phyloP scores from a whole-genome alignment of 2,888 invertebrate genomes.

The Drosophila falleni region DNA sequence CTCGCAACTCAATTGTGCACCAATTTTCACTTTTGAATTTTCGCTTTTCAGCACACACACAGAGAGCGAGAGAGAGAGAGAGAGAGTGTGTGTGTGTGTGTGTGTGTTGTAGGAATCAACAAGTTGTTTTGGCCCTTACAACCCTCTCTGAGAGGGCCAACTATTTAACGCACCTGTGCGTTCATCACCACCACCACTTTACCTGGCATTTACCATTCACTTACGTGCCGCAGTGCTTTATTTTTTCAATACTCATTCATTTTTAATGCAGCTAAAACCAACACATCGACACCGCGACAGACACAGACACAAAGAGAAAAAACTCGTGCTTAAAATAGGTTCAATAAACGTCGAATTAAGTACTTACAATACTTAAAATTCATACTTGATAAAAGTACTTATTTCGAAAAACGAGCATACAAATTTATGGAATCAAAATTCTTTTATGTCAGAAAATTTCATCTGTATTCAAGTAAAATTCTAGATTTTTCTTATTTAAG shows the following conservation, averaged over 20 bases:
- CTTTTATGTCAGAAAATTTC: too few relatives aligned
- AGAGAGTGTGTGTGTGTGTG: too few relatives aligned
- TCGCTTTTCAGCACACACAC: background rate
- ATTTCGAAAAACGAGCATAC: too few relatives aligned
- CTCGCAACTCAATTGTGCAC: slow-evolving; percentile 27
- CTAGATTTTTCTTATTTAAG: too few relatives aligned
- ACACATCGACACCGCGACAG: background rate
- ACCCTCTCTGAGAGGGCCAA: slow-evolving; percentile 12
- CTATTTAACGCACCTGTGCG: slow-evolving; percentile 42
- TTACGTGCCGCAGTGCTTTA: slow-evolving; percentile 47
- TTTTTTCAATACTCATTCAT: slow-evolving; percentile 57
- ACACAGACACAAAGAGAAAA: background rate
- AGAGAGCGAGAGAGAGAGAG: background rate
- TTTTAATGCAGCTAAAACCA: slow-evolving; percentile 53
- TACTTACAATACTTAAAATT: too few relatives aligned
- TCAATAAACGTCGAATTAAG: too few relatives aligned
- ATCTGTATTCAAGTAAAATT: too few relatives aligned
- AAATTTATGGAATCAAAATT: too few relatives aligned
- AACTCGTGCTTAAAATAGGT: background rate
- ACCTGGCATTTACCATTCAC: slow-evolving; percentile 3
- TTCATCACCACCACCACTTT: background rate
- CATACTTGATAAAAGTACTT: too few relatives aligned
- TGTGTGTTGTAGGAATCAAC: slow-evolving; percentile 30
- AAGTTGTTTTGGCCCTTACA: slow-evolving; percentile 28
- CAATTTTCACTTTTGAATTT: slow-evolving; percentile 25